Base-by-base conservation (phyloP, 1,140 invertebrate genomes). In the Trissolcus basalis region DNA sequence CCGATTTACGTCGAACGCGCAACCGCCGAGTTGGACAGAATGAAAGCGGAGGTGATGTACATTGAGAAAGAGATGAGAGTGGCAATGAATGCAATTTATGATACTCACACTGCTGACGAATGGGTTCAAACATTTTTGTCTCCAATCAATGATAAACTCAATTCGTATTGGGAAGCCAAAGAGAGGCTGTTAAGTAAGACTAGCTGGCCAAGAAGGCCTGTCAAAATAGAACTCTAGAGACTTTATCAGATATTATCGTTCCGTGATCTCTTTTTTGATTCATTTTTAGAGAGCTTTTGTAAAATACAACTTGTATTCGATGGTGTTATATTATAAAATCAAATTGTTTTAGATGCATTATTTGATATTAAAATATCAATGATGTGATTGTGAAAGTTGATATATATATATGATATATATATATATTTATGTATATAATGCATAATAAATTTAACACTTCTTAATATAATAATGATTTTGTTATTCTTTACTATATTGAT, bases 1-100 rank as follows among this genome's bases (percentile, higher is more conserved):
- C 93, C 94, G 0, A 89, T 92, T 69, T 88, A 94, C 8, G 90
- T 96, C 0, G 93, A 93, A 61, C 93, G 93, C 79, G 89, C 92
- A 14, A 90, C 93, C 13, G 81, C 83, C 7, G 92, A 94, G 50
- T 89, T 94, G 49, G 90, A 92, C 10, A 89, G 90, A 35, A 82
- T 92, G 11, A 92, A 92, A 67, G 90, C 92, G 79, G 90, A 91
- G 39, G 79, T 92, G 35, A 81, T 90, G 32, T 89, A 88, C 2
- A 87, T 95, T 45, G 90, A 92, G 0, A 90, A 90, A 64, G 90
- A 91, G 41, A 91, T 93, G 5, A 88, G 91, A 27, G 90, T 92
- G 51, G 88, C 92, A 3, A 89, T 96, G 82, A 86, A 86, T 35
- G 92, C 91, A 45, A 90, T 94, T 63, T 95, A 92, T 77, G 94